Evolutionary conservation across 30 jellyfish, hydroid and myxozoan genomes (phyloP).

Genomic region (Cassiopea xamachana): DNA sequence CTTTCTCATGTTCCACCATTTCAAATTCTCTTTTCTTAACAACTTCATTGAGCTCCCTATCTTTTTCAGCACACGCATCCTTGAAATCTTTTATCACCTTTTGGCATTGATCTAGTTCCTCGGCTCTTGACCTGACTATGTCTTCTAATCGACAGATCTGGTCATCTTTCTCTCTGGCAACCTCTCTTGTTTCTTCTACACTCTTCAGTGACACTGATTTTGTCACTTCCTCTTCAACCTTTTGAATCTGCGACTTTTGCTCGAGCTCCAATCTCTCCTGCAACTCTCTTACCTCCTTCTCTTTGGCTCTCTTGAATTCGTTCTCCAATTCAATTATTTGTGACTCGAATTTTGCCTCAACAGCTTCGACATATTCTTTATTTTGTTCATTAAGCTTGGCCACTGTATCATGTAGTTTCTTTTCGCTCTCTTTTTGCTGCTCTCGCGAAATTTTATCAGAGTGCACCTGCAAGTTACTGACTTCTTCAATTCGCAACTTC

Average conservation of each 20-base stretch:
- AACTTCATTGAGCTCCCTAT: conserved; percentile 3
- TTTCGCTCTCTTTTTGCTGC: conserved; percentile 57
- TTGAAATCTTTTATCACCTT: background rate
- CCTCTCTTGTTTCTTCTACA: conserved; percentile 4
- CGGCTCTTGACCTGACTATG: background rate
- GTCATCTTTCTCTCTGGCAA: conserved; percentile 17
- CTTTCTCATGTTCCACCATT: background rate
- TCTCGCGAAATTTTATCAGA: conserved; percentile 44
- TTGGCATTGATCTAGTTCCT: conserved; percentile 10
- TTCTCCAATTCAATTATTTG: conserved; percentile 3
- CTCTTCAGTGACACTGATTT: conserved; percentile 21
- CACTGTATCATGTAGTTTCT: conserved; percentile 17
- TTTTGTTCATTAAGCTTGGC: conserved; percentile 53
- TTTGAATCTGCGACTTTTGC: conserved; percentile 14
- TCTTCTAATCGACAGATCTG: background rate
- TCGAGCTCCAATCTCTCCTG: conserved; percentile 9
- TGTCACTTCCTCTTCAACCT: conserved; percentile 27
- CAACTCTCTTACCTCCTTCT: background rate
- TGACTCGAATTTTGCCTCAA: conserved; percentile 17
- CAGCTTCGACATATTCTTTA: conserved; percentile 12
- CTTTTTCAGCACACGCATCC: background rate
- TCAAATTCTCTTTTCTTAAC: background rate
- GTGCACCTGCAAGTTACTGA: conserved; percentile 66
- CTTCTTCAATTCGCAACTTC: conserved; percentile 22
- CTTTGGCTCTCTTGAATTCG: background rate